Conservation (phyloP, 2,113 vertebrate genomes). For the Xiphophorus hellerii region DNA sequence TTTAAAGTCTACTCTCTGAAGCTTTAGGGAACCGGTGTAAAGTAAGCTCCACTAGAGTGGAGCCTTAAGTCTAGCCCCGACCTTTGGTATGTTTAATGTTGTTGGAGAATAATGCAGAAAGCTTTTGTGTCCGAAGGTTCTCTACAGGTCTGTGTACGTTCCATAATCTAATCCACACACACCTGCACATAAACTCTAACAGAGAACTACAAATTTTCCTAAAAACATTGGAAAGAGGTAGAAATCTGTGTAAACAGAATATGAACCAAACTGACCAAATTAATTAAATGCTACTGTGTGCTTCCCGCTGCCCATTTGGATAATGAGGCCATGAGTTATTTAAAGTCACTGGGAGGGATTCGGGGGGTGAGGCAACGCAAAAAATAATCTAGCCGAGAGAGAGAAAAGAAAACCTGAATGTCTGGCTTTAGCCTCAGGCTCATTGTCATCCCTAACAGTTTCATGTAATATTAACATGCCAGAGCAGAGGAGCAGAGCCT, state of each 20-base stretch:
- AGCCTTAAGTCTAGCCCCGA: no score
- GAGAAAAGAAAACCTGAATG: conserved; percentile 13
- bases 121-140: neutral
- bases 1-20: no score
- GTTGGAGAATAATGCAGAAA: no score
- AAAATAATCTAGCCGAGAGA: conserved; percentile 33
- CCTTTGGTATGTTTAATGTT: no score
- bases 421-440: conserved; percentile 56
- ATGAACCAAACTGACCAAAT: conserved; percentile 59
- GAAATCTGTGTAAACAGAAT: conserved; percentile 30
- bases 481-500: conserved; percentile 57
- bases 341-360: conserved; percentile 58
- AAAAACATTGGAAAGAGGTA: neutral
- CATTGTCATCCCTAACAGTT: conserved; percentile 73
- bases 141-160: neutral
- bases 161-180: neutral
- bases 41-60: no score
- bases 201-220: conserved; percentile 7
- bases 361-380: conserved; percentile 35
- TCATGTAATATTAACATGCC: conserved; percentile 79
- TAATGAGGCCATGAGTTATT: conserved; percentile 79
- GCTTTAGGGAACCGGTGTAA: no score
- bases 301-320: conserved; percentile 62
- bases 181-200: neutral
- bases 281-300: conserved; percentile 58